Percentiles rank a stretch among this genome's conserved stretches.
These are phyloP conservation scores for Yoshiicerus persimilis DNA, from an alignment of 1,140 invertebrate genomes.

Conservation along the genomic window DNA sequence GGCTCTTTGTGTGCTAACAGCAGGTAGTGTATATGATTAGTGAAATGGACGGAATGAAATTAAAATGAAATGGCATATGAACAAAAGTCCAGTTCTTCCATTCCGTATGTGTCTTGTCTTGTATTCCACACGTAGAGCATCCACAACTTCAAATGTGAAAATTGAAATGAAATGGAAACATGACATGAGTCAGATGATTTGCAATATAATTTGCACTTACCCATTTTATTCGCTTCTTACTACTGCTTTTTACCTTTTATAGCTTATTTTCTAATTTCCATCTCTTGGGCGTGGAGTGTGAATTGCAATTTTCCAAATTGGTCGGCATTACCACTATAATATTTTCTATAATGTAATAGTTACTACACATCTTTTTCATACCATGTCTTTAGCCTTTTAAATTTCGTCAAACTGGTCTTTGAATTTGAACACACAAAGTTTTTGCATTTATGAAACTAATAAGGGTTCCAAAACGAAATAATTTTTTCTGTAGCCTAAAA, in stretches of 20 bases:
- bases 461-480: too few relatives aligned
- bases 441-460: too few relatives aligned
- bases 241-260: not conserved
- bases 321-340: not conserved
- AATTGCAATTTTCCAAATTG: not conserved
- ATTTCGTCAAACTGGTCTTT: too few relatives aligned
- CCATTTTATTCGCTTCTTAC: not conserved
- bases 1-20: not conserved
- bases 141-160: not conserved
- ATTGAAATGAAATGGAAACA: constrained; percentile 2
- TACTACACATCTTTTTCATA: not conserved
- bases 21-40: not conserved
- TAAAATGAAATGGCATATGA: not conserved
- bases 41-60: not conserved
- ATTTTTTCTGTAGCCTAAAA: too few relatives aligned
- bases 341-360: too few relatives aligned
- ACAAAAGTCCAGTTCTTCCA: not conserved
- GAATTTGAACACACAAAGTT: too few relatives aligned
- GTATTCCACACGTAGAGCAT: not conserved
- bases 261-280: not conserved
- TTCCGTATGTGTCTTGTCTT: not conserved
- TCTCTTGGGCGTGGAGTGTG: not conserved
- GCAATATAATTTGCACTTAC: not conserved
- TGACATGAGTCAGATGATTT: not conserved
- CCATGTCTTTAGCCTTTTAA: too few relatives aligned